Evolutionary conservation across 2,113 vertebrate species (phyloP), one percentile per base, ranked within the genome.

Genomic region (Poeciliopsis prolifica): DNA sequence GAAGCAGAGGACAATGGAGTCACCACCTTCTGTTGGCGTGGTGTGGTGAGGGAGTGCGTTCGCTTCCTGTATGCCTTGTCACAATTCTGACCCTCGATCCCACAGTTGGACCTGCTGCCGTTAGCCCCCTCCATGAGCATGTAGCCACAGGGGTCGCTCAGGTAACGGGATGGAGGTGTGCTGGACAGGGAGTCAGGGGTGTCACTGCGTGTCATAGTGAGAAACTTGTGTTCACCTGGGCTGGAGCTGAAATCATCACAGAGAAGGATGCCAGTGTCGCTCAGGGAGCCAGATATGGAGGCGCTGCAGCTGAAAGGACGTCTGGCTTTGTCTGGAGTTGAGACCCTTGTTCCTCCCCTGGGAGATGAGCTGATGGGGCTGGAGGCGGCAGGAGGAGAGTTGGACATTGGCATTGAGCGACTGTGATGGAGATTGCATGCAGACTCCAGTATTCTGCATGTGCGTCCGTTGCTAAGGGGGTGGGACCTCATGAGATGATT

Each of bases 231-330:
- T 1, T 97, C 97, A 0, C 94, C 93, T 0, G 97, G 97, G 84
- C 97, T 98, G 28, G 95, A 97, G 80, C 97, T 95, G 44, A 95
- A 97, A 51, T 99, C 97, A 0, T 98, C 97, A 35, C 96, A 95
- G 2, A 97, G 95, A 93, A 97, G 95, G 89, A 98, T 97, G n/a
- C 96, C 95, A 0, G 95, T 95, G 44, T 98, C 97, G 17, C 96
- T 96, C 9, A 97, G 97, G 33, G 97, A 98, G 48, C 97, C 97
- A 0, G 97, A 97, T 65, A 96, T 95, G 1, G 97, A 98, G 84
- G 95, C 95, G 65, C 95, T 97, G 92, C 95, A 95, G 86, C 96
- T 97, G 79, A 96, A 97, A 3, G 96, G 95, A 11, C 95, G 94
- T 35, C 95, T 94, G n/a, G 92, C 88, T 29, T 95, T 94, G 79